Conservation (phyloP, 2,113 vertebrate genomes). For the Mirounga angustirostris region DNA sequence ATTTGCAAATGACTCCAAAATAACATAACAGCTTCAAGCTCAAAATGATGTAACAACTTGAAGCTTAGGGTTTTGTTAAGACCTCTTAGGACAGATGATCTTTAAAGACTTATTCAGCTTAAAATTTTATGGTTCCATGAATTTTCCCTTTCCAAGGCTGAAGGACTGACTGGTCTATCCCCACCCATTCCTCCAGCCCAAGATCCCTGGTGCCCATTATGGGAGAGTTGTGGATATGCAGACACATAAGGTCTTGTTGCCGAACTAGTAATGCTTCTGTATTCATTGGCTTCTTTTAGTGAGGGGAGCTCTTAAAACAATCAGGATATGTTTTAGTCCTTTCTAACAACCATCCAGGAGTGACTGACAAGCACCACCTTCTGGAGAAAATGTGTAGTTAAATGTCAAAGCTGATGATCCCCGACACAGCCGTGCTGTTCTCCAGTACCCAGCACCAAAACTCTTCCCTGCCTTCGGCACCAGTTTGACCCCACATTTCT, state of each 20-base stretch:
- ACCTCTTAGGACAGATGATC: background rate
- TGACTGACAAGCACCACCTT: conserved; percentile 83
- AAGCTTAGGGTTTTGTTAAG: background rate
- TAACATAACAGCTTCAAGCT: background rate
- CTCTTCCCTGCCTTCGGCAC: background rate
- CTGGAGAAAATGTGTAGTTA: conserved; percentile 69
- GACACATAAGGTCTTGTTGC: background rate
- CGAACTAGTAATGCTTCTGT: background rate
- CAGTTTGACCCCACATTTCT: background rate
- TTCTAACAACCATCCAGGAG: background rate
- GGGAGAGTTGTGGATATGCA: background rate
- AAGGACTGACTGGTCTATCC: background rate
- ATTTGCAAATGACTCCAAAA: background rate
- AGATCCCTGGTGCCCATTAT: background rate
- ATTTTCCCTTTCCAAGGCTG: background rate
- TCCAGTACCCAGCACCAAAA: too few relatives aligned
- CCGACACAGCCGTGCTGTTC: background rate
- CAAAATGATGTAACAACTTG: background rate
- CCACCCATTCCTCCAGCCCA: background rate
- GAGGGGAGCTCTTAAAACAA: background rate
- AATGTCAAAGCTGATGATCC: conserved; percentile 49
- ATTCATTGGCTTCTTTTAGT: background rate
- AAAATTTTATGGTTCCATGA: background rate
- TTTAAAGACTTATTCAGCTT: conserved; percentile 3
- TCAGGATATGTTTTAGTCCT: background rate